Evolutionary conservation across 2,113 vertebrate species (phyloP).

Genomic region (Machaerirhynchus nigripectus): DNA sequence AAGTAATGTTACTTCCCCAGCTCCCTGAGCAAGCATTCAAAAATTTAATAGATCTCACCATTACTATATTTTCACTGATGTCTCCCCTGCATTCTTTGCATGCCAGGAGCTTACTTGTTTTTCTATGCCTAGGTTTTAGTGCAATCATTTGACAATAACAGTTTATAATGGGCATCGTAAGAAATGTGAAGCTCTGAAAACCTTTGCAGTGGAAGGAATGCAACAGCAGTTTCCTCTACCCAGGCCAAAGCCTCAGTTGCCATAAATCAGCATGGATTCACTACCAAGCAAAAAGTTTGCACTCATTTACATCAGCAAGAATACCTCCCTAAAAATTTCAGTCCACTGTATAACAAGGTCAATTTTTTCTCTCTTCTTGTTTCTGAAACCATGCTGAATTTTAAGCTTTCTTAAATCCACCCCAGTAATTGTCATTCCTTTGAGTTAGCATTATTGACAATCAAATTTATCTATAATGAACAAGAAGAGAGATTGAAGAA

Average conservation of each 20-base stretch:
- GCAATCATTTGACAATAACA: background rate
- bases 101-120: background rate
- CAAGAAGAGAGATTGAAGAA: background rate
- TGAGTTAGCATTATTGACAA: constrained; percentile 5
- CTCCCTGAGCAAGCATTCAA: background rate
- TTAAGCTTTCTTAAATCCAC: background rate
- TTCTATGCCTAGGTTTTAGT: background rate
- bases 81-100: background rate
- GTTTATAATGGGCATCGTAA: background rate
- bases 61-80: background rate
- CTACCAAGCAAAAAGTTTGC: background rate
- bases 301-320: background rate
- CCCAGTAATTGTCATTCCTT: background rate
- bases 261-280: background rate
- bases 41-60: background rate
- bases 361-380: background rate
- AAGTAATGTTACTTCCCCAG: background rate
- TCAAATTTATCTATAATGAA: constrained; percentile 37
- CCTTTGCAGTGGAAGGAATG: background rate
- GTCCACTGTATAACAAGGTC: background rate
- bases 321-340: background rate
- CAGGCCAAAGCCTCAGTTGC: background rate
- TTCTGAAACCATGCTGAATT: background rate
- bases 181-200: background rate
- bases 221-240: background rate